phyloP scores from a whole-genome alignment of 92 coral and sea anemone species.

The Parazoanthus swiftii region DNA sequence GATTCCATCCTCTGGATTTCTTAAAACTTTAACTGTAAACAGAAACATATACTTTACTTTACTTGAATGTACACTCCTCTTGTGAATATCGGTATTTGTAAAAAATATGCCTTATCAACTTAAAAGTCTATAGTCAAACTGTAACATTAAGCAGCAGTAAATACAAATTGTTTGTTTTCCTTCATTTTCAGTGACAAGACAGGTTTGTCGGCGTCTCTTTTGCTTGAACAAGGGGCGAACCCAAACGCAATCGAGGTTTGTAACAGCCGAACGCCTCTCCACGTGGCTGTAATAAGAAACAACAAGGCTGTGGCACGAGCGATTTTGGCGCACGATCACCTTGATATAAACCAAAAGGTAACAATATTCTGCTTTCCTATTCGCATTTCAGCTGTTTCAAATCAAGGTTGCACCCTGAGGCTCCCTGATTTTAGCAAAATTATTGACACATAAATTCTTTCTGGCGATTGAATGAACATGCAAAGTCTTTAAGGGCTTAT shows the following conservation, averaged over 20 bases:
- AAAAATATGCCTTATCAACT: background rate
- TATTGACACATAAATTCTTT: too few species aligned
- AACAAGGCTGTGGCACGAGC: conserved; percentile 24
- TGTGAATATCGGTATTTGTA: background rate
- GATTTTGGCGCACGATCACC: conserved; percentile 8
- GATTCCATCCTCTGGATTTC: too few species aligned
- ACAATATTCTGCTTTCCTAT: background rate
- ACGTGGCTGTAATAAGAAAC: conserved; percentile 28
- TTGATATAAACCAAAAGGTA: conserved; percentile 38
- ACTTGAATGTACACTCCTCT: too few species aligned
- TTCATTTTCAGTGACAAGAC: conserved; percentile 25
- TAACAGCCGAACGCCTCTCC: conserved; percentile 26
- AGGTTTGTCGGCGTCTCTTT: conserved; percentile 23
- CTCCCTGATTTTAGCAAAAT: too few species aligned
- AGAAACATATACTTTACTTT: too few species aligned
- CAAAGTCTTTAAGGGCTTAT: too few species aligned
- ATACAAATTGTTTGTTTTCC: background rate
- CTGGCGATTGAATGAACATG: too few species aligned
- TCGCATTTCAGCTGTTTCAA: too few species aligned
- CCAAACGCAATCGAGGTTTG: conserved; percentile 31
- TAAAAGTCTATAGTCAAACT: background rate
- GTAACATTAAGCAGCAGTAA: background rate
- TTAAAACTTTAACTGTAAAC: too few species aligned
- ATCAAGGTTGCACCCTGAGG: too few species aligned
- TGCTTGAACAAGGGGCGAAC: conserved; percentile 27